Conservation (phyloP, 2,113 vertebrate species). For the Vulpes vulpes region DNA sequence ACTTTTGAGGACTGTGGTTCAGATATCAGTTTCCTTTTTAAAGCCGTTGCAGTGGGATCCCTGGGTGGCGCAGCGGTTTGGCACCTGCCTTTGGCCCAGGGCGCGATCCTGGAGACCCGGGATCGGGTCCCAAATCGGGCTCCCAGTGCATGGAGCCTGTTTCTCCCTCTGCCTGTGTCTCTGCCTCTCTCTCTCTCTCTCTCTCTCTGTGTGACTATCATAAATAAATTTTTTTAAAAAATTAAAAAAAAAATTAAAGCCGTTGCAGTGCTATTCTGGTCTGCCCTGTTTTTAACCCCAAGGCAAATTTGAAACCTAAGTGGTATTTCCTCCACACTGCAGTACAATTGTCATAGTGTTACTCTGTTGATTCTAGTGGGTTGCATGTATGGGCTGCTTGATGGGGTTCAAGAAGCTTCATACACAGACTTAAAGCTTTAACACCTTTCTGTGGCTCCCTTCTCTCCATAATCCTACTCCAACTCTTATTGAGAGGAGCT, state of each 20-base stretch:
- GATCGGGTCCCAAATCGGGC: no score
- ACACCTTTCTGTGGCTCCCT: not conserved
- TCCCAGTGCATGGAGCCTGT: no score
- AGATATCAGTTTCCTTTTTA: not conserved
- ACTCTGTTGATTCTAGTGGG: not conserved
- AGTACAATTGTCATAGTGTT: not conserved
- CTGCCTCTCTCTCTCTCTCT: no score
- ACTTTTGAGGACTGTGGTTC: not conserved
- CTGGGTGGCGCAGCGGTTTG: no score
- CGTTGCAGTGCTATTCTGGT: not conserved
- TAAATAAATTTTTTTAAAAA: no score
- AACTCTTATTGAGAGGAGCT: not conserved
- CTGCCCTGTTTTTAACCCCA: not conserved
- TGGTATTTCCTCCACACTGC: not conserved
- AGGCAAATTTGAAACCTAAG: not conserved
- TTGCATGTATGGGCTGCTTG: not conserved
- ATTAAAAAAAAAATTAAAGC: not conserved
- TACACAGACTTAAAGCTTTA: not conserved
- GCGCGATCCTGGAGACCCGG: no score
- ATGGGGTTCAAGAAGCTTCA: not conserved
- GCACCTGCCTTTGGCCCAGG: no score
- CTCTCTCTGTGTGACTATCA: no score
- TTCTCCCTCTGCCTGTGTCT: no score
- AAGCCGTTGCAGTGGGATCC: not conserved
- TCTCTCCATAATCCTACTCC: not conserved